Evolutionary conservation across 2,113 vertebrate species (phyloP), one percentile per base, ranked within the genome.

Genomic region (Microtus montanus): DNA sequence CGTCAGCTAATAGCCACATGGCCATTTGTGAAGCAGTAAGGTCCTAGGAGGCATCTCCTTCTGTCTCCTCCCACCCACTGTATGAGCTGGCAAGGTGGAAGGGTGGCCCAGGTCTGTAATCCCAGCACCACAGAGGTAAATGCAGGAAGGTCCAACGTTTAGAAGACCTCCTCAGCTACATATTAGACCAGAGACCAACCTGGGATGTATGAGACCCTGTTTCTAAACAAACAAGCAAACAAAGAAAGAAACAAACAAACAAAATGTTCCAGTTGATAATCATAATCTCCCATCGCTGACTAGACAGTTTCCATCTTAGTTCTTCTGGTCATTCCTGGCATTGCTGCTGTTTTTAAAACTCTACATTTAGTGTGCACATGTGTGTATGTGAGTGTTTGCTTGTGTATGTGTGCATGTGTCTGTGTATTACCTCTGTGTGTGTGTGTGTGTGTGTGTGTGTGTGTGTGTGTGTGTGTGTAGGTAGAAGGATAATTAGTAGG

Each of bases 211-310:
- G 61, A 66, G 10, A 47, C 10, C 41, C 63, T 24, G 83, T 24
- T 30, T 68, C 10, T 28, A 68, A 68, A 86, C 63, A 28, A 17
- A 13, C 54, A 47, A 66, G 30, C 64, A 66, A 13, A 70, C 30
- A 52, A 3, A 52, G 12, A 68, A 68, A 86, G 17, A 26, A 17
- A 13, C 12, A 47, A 66, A 63, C 63, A 63, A 10, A 64, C 11
- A 14, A 70, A 26, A 19, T 19, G 54, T 63, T 52, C n/a, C 38
- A 2, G 24, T 63, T 41, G 54, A 17, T 7, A 86, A 71, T 41
- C 8, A 44, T 0, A 0, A 3, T 73, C 3, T 30, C 15, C 2
- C 35, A 12, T 0, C 28, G 26, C 41, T 11, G 4, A 11, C 33
- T 44, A 13, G 82, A 22, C 17, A 20, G 80, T 58, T 84, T 79